Conservation (phyloP, 2,888 invertebrate species). For the Eugnorisma glareosa region DNA sequence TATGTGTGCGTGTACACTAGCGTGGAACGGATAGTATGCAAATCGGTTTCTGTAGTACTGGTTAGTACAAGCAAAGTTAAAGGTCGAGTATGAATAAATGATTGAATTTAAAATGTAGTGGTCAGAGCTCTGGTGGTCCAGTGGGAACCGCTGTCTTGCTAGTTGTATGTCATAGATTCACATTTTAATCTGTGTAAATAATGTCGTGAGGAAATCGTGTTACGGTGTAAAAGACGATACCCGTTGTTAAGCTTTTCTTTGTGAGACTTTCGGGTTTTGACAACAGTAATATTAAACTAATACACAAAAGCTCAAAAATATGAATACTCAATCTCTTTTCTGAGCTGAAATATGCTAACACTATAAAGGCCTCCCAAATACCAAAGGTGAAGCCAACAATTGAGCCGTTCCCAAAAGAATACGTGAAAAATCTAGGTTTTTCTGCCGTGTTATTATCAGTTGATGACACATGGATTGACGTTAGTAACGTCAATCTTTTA, state of each 20-base stretch:
- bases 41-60: not conserved
- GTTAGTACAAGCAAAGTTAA: not conserved
- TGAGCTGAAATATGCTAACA: not conserved
- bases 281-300: not conserved
- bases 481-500: not conserved
- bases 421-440: not conserved
- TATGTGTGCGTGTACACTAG: not conserved
- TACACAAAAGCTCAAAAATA: not conserved
- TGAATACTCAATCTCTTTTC: not conserved
- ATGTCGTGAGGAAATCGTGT: not conserved
- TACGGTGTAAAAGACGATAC: not conserved
- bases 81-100: constrained; percentile 8
- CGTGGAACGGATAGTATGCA: not conserved
- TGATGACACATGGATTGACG: not conserved
- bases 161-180: no score
- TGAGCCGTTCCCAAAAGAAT: not conserved
- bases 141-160: not conserved
- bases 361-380: not conserved
- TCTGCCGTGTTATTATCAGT: not conserved
- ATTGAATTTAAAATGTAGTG: not conserved
- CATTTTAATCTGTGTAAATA: no score
- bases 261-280: not conserved
- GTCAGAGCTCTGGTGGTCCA: not conserved
- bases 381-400: not conserved
- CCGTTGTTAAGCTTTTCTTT: not conserved